Evolutionary conservation across 1,140 invertebrate genomes (phyloP), one percentile per base, ranked within the genome.

Genomic region (Radopholus similis): DNA sequence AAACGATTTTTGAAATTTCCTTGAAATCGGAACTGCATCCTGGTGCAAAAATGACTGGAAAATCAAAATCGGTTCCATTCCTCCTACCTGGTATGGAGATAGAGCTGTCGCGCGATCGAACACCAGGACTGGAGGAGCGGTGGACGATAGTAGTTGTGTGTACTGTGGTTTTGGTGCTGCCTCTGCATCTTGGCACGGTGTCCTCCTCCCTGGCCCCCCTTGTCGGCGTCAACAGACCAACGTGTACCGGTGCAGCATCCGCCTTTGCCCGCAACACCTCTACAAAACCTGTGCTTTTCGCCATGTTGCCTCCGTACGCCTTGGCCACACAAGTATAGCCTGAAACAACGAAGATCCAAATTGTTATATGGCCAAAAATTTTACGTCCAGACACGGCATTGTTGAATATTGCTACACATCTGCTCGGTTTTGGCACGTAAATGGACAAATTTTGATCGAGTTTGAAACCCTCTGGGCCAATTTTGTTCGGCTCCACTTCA

Each of bases 251-350:
- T 2, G 2, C 23, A 18, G 54, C 11, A 28, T 63, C 60, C 51
- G 44, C 8, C 23, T 23, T 21, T 9, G 18, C 18, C 5, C 15
- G 23, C 6, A n/a, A 13, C 13, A 15, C n/a, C n/a, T n/a, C n/a
- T n/a, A n/a, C n/a, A n/a, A n/a, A n/a, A n/a, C 79, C 78, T 58
- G 56, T 76, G 21, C 64, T 66, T 49, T 80, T 81, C 8, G 79
- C 71, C 35, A 72, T 71, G n/a, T n/a, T n/a, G 42, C 78, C 78
- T 54, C 68, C 72, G 28, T 77, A 73, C 56, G 78, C 77, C 42
- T 78, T 72, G 21, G 79, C 79, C 15, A 80, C 77, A 34, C 77
- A 75, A 44, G 77, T 82, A 54, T 82, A 80, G n/a, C n/a, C n/a
- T n/a, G n/a, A n/a, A n/a, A n/a, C n/a, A n/a, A n/a, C n/a, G n/a